Evolutionary conservation across 2,797 vertebrate species (phyloP).

Genomic region (Characodon lateralis): DNA sequence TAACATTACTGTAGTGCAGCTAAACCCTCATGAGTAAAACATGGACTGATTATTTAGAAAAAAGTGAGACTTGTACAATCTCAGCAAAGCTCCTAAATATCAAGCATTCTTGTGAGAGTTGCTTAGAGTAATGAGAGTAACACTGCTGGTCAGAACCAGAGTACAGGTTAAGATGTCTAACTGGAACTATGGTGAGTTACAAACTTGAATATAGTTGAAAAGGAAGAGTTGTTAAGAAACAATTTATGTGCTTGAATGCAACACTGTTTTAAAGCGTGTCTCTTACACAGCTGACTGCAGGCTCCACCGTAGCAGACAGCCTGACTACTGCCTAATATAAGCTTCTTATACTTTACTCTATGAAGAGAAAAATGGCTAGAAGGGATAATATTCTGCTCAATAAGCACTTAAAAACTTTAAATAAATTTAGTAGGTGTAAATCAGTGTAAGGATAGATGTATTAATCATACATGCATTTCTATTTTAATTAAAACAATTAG

Average conservation of each 20-base stretch:
- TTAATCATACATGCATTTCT: not conserved
- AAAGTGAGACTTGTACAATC: not conserved
- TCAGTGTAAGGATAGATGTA: not conserved
- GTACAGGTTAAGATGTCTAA: not conserved
- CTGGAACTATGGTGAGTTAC: not conserved
- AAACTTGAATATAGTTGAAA: not conserved
- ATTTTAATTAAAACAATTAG: not conserved
- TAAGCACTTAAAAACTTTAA: not conserved
- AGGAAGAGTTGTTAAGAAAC: not conserved
- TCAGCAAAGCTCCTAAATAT: not conserved
- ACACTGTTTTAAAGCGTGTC: too few species aligned
- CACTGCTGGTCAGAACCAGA: not conserved
- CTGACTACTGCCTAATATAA: too few species aligned
- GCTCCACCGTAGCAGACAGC: too few species aligned
- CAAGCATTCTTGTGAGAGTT: not conserved
- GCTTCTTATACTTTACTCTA: not conserved
- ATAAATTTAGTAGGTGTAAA: not conserved
- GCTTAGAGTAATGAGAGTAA: not conserved
- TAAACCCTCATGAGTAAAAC: not conserved
- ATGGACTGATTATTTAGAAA: not conserved
- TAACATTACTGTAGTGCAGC: not conserved
- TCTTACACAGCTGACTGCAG: too few species aligned
- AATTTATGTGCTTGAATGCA: too few species aligned
- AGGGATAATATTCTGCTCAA: not conserved
- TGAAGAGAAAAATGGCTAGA: not conserved